These are phyloP conservation scores for Otocyon megalotis DNA, from an alignment of 2,113 vertebrate species.

Conservation along the genomic window DNA sequence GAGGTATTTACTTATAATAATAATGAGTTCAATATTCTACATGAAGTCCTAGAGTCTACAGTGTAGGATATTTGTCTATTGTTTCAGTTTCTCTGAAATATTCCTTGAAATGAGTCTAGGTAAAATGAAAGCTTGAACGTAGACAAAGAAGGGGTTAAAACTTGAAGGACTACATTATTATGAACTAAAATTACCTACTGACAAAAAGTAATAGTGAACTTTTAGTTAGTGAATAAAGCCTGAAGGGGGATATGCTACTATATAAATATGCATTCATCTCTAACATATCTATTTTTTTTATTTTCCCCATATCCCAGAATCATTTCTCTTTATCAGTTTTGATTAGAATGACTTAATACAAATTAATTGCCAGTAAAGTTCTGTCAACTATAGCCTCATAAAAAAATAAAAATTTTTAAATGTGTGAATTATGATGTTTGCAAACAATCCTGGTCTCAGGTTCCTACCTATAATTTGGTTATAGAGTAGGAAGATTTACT, in stretches of 20 bases:
- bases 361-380: neutral
- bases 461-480: slow-evolving; percentile 49
- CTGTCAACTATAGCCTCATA: neutral
- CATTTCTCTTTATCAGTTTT: slow-evolving; percentile 2
- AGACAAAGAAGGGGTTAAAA: neutral
- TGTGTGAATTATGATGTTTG: neutral
- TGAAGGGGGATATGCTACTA: neutral
- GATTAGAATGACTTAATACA: neutral
- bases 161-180: neutral
- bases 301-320: neutral
- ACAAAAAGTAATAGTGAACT: slow-evolving; percentile 5
- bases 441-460: neutral
- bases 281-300: neutral
- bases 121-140: neutral
- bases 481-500: neutral
- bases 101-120: neutral
- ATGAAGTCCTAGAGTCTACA: neutral
- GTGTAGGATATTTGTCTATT: neutral
- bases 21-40: neutral
- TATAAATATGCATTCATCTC: neutral
- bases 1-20: slow-evolving; percentile 34
- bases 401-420: neutral
- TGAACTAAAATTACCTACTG: slow-evolving; percentile 21
- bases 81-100: slow-evolving; percentile 43
- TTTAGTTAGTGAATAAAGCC: neutral